A percentile compares a stretch with the other conserved stretches of the same genome.
These are phyloP conservation scores for Dipodomys ordii DNA, from an alignment of 2,113 vertebrate genomes.

Conservation along the genomic window DNA sequence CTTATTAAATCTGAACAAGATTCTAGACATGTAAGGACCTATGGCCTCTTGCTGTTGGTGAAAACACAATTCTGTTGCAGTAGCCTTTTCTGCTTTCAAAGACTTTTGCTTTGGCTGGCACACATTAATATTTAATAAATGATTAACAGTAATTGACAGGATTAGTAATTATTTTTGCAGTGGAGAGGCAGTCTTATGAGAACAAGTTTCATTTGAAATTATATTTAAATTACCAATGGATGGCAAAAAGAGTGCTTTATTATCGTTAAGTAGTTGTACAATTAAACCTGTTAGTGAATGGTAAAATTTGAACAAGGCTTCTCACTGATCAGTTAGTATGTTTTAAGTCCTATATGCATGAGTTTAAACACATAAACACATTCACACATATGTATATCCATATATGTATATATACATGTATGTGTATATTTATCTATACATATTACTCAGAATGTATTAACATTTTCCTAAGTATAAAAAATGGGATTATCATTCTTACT, in stretches of 20 bases:
- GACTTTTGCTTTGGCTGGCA: background rate
- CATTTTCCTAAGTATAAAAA: conserved; percentile 33
- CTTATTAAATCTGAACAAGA: background rate
- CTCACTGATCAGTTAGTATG: background rate
- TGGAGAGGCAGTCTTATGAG: background rate
- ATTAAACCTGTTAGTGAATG: too few relatives aligned
- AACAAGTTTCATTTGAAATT: conserved; percentile 13
- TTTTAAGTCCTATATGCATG: background rate
- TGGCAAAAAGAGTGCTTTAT: too few relatives aligned
- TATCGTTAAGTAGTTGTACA: too few relatives aligned
- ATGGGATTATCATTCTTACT: background rate
- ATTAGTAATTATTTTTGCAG: background rate
- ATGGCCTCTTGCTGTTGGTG: background rate
- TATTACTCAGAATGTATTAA: background rate
- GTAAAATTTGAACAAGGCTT: background rate
- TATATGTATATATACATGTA: too few relatives aligned
- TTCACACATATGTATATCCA: too few relatives aligned
- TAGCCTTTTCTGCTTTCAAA: background rate
- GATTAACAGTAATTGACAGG: background rate
- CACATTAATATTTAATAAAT: background rate
- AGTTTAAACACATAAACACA: background rate
- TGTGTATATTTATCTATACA: background rate
- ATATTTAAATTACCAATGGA: background rate
- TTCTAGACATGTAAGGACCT: background rate
- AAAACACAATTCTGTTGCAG: background rate